Conservation (phyloP, 1,140 invertebrate species). For the Microvelia longipes region DNA sequence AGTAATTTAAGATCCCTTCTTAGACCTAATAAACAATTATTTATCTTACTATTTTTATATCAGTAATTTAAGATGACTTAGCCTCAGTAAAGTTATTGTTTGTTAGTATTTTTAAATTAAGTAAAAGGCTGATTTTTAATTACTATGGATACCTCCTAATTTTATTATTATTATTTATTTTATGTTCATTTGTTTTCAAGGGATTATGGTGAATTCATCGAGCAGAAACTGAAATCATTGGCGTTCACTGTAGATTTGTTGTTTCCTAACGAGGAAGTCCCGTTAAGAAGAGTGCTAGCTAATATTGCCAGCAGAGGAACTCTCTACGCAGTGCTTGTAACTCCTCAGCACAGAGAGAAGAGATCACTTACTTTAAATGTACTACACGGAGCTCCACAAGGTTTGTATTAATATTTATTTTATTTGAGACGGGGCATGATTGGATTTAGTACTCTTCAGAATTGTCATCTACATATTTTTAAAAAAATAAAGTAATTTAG, state of each 20-base stretch:
- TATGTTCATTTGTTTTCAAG: slow-evolving; percentile 34
- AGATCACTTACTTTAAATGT: slow-evolving; percentile 80
- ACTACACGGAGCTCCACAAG: slow-evolving; percentile 75
- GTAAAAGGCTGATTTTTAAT: no score
- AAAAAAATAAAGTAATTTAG: no score
- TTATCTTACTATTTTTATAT: no score
- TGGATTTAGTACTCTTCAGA: no score
- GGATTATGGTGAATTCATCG: slow-evolving; percentile 78
- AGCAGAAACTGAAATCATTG: slow-evolving; percentile 59
- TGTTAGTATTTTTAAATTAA: no score
- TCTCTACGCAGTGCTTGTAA: slow-evolving; percentile 75
- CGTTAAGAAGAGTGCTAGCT: slow-evolving; percentile 65
- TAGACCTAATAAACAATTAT: no score
- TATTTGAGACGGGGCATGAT: no score
- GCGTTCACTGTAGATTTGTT: slow-evolving; percentile 70
- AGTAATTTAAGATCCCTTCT: no score
- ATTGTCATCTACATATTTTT: no score
- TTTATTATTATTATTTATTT: neutral
- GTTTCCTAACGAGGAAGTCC: slow-evolving; percentile 77
- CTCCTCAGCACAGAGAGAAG: slow-evolving; percentile 66
- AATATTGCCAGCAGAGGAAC: slow-evolving; percentile 71
- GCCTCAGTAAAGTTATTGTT: no score
- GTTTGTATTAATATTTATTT: slow-evolving; percentile 32
- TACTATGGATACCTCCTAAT: no score
- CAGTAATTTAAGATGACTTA: no score